These are phyloP conservation scores for Pomacea maculata DNA, from an alignment of 1,140 invertebrate species.

Conservation along the genomic window DNA sequence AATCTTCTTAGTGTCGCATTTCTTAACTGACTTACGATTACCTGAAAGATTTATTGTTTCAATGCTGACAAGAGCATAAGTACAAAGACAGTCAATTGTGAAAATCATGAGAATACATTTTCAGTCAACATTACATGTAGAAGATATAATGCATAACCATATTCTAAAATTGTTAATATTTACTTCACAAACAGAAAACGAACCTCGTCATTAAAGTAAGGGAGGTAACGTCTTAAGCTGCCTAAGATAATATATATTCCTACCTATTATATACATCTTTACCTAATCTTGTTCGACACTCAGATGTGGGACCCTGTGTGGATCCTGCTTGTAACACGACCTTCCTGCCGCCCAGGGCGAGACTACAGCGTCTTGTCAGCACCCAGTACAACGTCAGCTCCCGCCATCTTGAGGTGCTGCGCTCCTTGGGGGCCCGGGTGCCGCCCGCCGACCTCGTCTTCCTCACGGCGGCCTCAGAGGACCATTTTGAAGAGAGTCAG, in stretches of 20 bases:
- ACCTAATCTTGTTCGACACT: too few species aligned
- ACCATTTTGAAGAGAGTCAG: constrained; percentile 21
- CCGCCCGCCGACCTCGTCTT: constrained; percentile 13
- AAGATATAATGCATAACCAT: too few species aligned
- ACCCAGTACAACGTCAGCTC: background rate
- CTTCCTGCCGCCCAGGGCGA: background rate
- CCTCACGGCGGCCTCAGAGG: constrained; percentile 17
- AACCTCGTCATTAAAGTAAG: background rate
- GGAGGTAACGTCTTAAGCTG: background rate
- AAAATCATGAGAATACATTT: too few species aligned
- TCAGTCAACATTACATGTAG: too few species aligned
- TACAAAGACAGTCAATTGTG: too few species aligned
- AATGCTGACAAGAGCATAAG: too few species aligned
- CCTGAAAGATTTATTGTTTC: too few species aligned
- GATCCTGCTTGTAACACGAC: background rate
- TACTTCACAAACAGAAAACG: background rate
- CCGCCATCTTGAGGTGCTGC: background rate
- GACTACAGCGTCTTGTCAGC: background rate
- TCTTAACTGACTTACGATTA: too few species aligned
- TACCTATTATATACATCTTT: background rate
- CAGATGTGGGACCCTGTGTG: background rate
- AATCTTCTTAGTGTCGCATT: too few species aligned
- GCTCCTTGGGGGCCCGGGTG: background rate
- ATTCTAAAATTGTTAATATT: background rate
- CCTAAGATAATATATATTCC: background rate